A percentile compares a stretch with the other conserved stretches of the same genome.
Evolutionary conservation across 53 echinoderm and acorn worm genomes (phyloP).

Genomic region (Paelopatides confundens): DNA sequence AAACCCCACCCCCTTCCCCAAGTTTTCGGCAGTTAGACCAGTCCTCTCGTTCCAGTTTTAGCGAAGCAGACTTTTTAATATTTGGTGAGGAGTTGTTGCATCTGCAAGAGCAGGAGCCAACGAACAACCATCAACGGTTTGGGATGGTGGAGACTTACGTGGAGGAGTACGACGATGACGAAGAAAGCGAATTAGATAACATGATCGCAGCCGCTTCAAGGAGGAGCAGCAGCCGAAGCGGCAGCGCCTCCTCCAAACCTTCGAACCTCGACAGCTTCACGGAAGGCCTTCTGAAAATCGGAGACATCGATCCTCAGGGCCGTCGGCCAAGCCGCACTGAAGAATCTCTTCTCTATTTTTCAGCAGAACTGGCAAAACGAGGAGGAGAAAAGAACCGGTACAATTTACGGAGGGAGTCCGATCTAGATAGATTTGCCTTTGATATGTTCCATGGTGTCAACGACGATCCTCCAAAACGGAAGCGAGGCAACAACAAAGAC

Average conservation of each 20-base stretch:
- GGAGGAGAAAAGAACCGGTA: conserved; percentile 75
- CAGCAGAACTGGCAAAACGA: conserved; percentile 81
- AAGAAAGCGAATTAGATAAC: conserved; percentile 17
- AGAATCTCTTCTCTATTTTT: conserved; percentile 88
- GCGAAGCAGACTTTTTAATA: conserved; percentile 32
- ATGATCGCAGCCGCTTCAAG: conserved; percentile 25
- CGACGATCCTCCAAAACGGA: not conserved
- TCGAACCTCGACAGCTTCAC: conserved; percentile 94
- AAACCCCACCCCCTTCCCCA: conserved; percentile 6
- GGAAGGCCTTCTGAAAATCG: conserved; percentile 91
- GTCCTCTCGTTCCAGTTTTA: conserved; percentile 24
- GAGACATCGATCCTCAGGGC: conserved; percentile 88
- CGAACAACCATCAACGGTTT: conserved; percentile 20
- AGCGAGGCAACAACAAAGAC: not conserved
- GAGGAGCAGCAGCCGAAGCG: conserved; percentile 70
- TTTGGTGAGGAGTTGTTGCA: conserved; percentile 37
- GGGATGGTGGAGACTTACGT: conserved; percentile 30
- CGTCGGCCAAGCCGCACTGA: conserved; percentile 91
- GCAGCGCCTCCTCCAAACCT: conserved; percentile 75
- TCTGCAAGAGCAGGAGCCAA: not conserved
- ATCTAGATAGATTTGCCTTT: conserved; percentile 84
- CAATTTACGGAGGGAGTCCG: conserved; percentile 78
- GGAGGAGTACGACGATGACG: conserved; percentile 32
- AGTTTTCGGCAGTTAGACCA: conserved; percentile 6
- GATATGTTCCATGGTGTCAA: conserved; percentile 73